These are phyloP conservation scores for Dermatemys mawii DNA, from an alignment of 2,113 vertebrate species.

Conservation along the genomic window DNA sequence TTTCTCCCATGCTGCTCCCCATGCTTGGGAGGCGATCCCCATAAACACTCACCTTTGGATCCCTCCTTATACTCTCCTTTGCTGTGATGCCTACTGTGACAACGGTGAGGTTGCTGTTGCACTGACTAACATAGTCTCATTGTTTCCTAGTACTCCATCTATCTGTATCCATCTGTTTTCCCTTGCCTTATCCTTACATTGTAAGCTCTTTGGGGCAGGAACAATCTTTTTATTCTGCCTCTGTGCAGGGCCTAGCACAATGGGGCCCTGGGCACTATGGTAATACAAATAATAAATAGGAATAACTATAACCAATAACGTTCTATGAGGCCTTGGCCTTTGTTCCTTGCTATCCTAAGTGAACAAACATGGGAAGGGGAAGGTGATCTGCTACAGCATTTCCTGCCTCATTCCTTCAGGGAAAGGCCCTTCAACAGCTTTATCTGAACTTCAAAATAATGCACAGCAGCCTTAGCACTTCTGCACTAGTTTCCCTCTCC, in stretches of 20 bases:
- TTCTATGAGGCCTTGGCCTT: not conserved
- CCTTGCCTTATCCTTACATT: not conserved
- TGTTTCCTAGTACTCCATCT: not conserved
- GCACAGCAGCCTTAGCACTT: not conserved
- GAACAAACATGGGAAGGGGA: conserved; percentile 3
- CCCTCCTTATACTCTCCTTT: not conserved
- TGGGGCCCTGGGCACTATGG: not conserved
- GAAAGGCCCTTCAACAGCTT: not conserved
- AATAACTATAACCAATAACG: not conserved
- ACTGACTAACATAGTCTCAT: not conserved
- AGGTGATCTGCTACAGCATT: not conserved
- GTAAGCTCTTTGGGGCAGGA: not conserved
- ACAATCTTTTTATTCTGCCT: not conserved
- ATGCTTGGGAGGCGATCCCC: not conserved
- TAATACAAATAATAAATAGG: not conserved
- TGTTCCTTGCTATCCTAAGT: conserved; percentile 25
- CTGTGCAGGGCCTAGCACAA: not conserved
- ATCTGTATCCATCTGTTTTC: not conserved
- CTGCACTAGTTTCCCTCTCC: not conserved
- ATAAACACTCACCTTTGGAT: not conserved
- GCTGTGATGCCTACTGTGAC: not conserved
- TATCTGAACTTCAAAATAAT: not conserved
- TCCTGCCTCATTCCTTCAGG: not conserved
- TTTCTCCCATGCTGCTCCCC: not conserved
- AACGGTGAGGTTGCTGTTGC: not conserved